Evolutionary conservation across 1,140 invertebrate species (phyloP).

Genomic region (Anagrus nilaparvatae): DNA sequence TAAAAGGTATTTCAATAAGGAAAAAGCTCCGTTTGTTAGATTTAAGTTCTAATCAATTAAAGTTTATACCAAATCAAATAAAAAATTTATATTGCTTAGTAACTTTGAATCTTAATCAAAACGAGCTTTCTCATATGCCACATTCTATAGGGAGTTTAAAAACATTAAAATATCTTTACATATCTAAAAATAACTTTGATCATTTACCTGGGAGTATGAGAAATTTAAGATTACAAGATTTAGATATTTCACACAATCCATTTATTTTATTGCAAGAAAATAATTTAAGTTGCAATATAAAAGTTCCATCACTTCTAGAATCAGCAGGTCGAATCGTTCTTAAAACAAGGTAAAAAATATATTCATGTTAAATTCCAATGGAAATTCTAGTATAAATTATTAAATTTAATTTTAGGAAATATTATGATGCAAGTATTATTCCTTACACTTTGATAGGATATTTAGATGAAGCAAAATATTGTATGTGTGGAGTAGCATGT

Average conservation of each 20-base stretch:
- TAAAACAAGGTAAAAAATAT: constrained; percentile 30
- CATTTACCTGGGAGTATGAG: constrained; percentile 43
- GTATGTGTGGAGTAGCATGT: constrained; percentile 49
- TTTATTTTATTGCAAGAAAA: constrained; percentile 29
- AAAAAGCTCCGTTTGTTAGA: constrained; percentile 48
- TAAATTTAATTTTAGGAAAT: constrained; percentile 32
- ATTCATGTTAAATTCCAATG: neutral
- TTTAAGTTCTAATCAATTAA: constrained; percentile 52
- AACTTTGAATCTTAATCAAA: constrained; percentile 45
- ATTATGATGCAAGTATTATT: constrained; percentile 47
- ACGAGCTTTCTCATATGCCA: constrained; percentile 37
- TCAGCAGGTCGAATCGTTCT: constrained; percentile 25
- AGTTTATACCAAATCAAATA: constrained; percentile 48
- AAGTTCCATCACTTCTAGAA: constrained; percentile 24
- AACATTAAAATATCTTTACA: constrained; percentile 36
- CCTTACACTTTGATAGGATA: constrained; percentile 49
- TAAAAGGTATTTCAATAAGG: constrained; percentile 43
- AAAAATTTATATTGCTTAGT: constrained; percentile 48
- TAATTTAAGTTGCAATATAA: constrained; percentile 11
- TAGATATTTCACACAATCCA: constrained; percentile 48
- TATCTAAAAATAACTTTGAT: constrained; percentile 45
- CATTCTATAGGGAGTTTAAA: constrained; percentile 35
- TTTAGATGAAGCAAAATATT: constrained; percentile 51
- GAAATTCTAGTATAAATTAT: constrained; percentile 9
- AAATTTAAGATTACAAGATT: constrained; percentile 40